A percentile compares a stretch with the other conserved stretches of the same genome.
These are phyloP conservation scores for Lycocerus yunnanus DNA, from an alignment of 2,888 invertebrate genomes.

Conservation along the genomic window DNA sequence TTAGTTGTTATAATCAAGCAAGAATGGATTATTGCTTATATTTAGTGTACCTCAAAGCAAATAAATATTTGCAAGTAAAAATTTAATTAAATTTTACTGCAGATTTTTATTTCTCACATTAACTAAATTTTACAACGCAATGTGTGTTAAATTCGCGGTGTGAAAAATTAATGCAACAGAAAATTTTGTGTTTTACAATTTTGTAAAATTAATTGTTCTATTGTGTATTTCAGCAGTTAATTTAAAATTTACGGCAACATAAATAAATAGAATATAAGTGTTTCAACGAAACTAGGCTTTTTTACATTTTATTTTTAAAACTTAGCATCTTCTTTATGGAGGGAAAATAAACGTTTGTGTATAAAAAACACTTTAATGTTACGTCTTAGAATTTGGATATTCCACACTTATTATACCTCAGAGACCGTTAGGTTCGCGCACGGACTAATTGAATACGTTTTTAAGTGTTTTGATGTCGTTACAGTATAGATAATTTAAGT, in stretches of 20 bases:
- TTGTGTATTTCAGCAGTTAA: neutral
- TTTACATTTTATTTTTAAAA: neutral
- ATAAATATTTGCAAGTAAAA: too few relatives aligned
- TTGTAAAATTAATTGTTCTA: neutral
- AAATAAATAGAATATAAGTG: neutral
- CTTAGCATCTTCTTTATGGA: neutral
- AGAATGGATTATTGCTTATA: too few relatives aligned
- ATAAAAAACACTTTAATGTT: neutral
- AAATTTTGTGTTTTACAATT: neutral
- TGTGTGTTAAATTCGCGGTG: neutral
- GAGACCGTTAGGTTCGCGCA: neutral
- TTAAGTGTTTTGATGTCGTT: neutral
- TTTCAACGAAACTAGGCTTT: neutral
- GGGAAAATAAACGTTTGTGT: neutral
- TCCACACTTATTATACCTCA: neutral
- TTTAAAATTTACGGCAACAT: neutral
- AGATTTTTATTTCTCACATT: neutral
- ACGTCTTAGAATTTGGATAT: neutral
- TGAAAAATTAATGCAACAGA: neutral
- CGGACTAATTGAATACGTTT: neutral
- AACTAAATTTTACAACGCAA: neutral
- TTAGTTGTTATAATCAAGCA: too few relatives aligned
- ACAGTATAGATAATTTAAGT: neutral
- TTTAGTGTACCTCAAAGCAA: too few relatives aligned
- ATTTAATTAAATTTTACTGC: neutral